Conservation (phyloP, 1,140 invertebrate species). For the Sweltsa coloradensis region DNA sequence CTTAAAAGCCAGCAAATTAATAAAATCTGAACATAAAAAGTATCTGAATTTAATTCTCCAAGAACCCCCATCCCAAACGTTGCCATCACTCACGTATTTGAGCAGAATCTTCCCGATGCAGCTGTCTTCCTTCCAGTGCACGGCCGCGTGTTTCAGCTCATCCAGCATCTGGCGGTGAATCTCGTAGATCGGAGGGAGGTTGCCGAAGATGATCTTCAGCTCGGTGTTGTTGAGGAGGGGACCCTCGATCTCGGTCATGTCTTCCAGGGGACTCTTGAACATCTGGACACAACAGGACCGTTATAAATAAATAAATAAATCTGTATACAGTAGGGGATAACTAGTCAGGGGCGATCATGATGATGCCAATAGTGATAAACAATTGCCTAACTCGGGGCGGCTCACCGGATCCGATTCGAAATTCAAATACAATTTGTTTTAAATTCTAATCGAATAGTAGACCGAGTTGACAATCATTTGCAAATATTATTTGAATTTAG, state of each 20-base stretch:
- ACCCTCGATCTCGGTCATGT: conserved; percentile 59
- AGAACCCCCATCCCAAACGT: too few relatives aligned
- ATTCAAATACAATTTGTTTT: conserved; percentile 1
- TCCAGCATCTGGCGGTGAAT: conserved; percentile 77
- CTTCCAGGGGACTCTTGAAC: conserved; percentile 87
- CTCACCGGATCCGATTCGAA: conserved; percentile 8
- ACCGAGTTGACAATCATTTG: too few relatives aligned
- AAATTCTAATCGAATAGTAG: too few relatives aligned
- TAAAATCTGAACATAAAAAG: too few relatives aligned
- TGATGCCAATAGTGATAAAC: too few relatives aligned
- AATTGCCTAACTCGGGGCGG: too few relatives aligned
- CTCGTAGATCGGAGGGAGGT: conserved; percentile 87
- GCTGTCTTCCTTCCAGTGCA: conserved; percentile 71
- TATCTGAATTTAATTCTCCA: too few relatives aligned
- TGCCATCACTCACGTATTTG: conserved; percentile 52
- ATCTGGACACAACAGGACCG: conserved; percentile 40
- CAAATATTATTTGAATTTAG: too few relatives aligned
- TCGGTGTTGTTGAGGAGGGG: conserved; percentile 81
- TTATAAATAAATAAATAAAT: conserved; percentile 4
- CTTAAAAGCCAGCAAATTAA: too few relatives aligned
- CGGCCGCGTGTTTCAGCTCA: conserved; percentile 53
- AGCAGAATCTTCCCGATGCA: conserved; percentile 80
- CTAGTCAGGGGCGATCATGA: too few relatives aligned
- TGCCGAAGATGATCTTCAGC: conserved; percentile 92
- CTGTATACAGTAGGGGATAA: conserved; percentile 24